Evolutionary conservation across 1,140 invertebrate genomes (phyloP), one percentile per base, ranked within the genome.

Genomic region (Leptopilina boulardi): DNA sequence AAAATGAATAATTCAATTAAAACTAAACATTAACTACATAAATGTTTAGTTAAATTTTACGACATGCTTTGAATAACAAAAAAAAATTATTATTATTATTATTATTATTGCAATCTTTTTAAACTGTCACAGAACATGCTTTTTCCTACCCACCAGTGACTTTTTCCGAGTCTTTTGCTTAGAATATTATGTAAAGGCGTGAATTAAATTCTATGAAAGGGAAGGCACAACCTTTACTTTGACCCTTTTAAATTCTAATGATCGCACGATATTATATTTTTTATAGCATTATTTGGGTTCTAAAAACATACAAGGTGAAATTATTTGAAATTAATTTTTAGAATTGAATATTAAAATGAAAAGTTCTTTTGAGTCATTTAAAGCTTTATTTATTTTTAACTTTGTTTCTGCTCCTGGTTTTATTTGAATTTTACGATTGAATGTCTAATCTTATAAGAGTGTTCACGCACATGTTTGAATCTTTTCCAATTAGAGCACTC

Each of bases 91-190:
- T n/a, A n/a, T n/a, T n/a, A n/a, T n/a, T n/a, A n/a, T n/a, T n/a
- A n/a, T n/a, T n/a, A 74, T 26, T 26, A 70, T 54, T 47, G 75
- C 30, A 23, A 71, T 38, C n/a, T 44, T 77, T n/a, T 71, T 71
- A 71, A 77, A 74, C 56, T 77, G 71, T 54, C 76, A 70, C 56
- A 54, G 44, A 73, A 73, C 47, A n/a, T 73, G 38, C 71, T 54
- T 30, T 54, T 73, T 47, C 72, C 26, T 18, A 26, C 23, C 26
- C 30, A 66, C 59, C 26, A 66, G 23, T n/a, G 21, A 66, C 59
- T 66, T 23, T 66, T 66, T 66, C 30, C 26, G 26, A 66, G 59
- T 11, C 21, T 51, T 51, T 6, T 18, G 26, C 59, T 66, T 66
- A 13, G 23, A 26, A 18, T 66, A 66, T 66, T 66, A 66, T 66